Conservation (phyloP, 2,797 vertebrate genomes). For the Pseudochirops corinnae region DNA sequence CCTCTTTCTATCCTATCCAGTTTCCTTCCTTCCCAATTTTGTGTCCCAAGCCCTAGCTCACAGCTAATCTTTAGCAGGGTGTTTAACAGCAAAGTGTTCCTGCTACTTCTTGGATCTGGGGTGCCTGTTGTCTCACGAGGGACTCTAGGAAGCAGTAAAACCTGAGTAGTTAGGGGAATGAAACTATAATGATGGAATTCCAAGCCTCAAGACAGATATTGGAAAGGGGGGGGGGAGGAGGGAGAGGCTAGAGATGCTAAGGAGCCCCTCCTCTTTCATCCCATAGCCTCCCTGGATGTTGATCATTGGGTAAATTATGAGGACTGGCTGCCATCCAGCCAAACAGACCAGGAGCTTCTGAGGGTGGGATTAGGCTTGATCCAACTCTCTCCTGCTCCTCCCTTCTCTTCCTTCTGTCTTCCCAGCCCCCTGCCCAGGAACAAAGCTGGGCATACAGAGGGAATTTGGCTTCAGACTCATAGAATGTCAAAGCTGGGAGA, state of each 20-base stretch:
- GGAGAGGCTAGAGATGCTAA: background rate
- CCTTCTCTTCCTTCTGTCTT: background rate
- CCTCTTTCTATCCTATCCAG: background rate
- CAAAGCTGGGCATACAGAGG: background rate
- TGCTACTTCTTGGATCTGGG: background rate
- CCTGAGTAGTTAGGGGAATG: background rate
- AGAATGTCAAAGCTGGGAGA: too few relatives aligned
- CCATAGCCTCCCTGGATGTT: background rate
- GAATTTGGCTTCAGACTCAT: background rate
- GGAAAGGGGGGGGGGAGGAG: accelerated
- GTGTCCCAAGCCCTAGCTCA: background rate
- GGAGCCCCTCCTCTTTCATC: background rate
- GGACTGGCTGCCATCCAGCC: background rate
- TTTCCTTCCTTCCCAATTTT: background rate
- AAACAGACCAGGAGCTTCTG: background rate
- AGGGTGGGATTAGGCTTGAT: background rate
- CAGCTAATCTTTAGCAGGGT: background rate
- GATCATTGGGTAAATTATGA: background rate
- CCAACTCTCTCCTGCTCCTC: accelerated
- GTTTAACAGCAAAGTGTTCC: background rate
- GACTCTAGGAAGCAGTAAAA: background rate
- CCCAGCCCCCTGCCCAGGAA: background rate
- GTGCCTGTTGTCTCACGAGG: background rate
- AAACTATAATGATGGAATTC: background rate
- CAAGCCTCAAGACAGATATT: background rate